Evolutionary conservation across 2,888 invertebrate genomes (phyloP).

Genomic region (Troides helena): DNA sequence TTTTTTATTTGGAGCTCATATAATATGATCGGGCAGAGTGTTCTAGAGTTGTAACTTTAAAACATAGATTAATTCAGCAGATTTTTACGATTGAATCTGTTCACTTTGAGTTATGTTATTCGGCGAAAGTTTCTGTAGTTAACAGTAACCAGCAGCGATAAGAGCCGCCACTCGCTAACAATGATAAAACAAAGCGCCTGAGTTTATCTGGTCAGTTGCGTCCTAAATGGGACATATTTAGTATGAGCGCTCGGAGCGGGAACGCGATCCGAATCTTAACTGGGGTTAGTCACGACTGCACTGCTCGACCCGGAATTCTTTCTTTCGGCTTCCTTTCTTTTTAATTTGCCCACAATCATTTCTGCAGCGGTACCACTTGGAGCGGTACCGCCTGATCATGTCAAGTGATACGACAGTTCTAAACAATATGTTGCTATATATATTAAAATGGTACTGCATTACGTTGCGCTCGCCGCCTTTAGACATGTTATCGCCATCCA

Average conservation of each 20-base stretch:
- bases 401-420: too few species aligned
- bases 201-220: slow-evolving; percentile 42
- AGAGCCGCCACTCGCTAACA: slow-evolving; percentile 25
- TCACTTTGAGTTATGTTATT: background rate
- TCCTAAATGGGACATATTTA: slow-evolving; percentile 48
- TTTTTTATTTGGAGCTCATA: too few species aligned
- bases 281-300: slow-evolving; percentile 65
- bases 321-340: background rate
- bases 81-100: background rate
- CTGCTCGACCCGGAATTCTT: background rate
- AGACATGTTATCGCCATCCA: too few species aligned
- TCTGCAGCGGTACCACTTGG: background rate
- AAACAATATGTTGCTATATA: too few species aligned
- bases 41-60: too few species aligned
- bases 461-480: too few species aligned
- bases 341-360: background rate
- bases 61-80: background rate
- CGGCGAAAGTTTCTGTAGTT: slow-evolving; percentile 16
- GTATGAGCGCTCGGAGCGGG: slow-evolving; percentile 66
- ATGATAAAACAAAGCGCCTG: slow-evolving; percentile 46
- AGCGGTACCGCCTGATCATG: too few species aligned
- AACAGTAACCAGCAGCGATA: slow-evolving; percentile 21
- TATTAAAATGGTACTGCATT: too few species aligned
- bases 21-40: too few species aligned
- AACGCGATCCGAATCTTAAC: slow-evolving; percentile 73